Conservation (phyloP, 2,797 vertebrate species). For the Diplodus puntazzo region DNA sequence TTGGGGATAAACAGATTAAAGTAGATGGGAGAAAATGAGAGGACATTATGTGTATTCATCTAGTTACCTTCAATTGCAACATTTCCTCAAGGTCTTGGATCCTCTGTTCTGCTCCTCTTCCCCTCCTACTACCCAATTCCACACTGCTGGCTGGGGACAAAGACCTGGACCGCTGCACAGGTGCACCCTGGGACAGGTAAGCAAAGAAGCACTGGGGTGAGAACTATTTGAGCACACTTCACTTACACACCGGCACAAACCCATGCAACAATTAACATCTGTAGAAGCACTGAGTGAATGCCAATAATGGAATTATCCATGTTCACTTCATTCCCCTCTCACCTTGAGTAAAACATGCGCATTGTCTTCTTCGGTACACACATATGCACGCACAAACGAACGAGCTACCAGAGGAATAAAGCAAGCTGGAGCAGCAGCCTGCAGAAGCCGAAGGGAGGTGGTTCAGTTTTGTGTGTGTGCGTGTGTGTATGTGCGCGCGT, state of each 20-base stretch:
- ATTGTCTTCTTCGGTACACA: constrained; percentile 65
- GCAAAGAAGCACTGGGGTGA: constrained; percentile 84
- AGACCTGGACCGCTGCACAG: constrained; percentile 94
- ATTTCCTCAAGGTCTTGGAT: constrained; percentile 91
- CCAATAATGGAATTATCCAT: constrained; percentile 92
- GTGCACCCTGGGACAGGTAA: constrained; percentile 88
- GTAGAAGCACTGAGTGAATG: constrained; percentile 86
- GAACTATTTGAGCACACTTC: constrained; percentile 87
- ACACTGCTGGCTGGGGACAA: constrained; percentile 91
- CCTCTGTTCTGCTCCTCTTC: constrained; percentile 83
- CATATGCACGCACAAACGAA: constrained; percentile 73
- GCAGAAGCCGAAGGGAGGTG: constrained; percentile 68
- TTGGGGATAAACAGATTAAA: constrained; percentile 14
- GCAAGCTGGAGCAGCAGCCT: constrained; percentile 65
- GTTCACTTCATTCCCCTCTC: constrained; percentile 67
- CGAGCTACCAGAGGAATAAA: constrained; percentile 75
- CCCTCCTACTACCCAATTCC: constrained; percentile 78
- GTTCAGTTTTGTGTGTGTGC: constrained; percentile 53
- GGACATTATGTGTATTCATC: constrained; percentile 24
- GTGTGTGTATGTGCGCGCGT: constrained; percentile 39
- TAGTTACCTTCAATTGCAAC: constrained; percentile 90
- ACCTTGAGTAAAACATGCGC: constrained; percentile 75
- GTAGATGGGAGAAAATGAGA: neutral
- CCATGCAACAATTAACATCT: constrained; percentile 92
- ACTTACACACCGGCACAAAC: constrained; percentile 89